Evolutionary conservation across 2,888 invertebrate species (phyloP).

Genomic region (Mesorhabditis sp.): DNA sequence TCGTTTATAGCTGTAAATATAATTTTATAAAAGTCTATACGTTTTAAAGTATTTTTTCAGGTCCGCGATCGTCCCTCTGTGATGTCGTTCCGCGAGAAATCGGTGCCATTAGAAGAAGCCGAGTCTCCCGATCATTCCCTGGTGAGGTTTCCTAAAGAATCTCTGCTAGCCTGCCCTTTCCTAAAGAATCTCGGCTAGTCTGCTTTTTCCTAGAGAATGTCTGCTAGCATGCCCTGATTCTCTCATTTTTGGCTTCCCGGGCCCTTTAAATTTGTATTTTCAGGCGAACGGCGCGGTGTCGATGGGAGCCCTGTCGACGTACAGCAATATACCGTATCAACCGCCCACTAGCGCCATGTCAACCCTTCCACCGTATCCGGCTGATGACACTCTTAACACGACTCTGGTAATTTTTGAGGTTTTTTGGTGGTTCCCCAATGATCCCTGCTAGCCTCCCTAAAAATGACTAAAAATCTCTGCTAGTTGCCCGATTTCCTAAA

Average conservation of each 20-base stretch:
- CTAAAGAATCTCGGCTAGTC: no score
- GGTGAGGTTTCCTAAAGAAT: background rate
- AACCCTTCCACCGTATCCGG: constrained; percentile 11
- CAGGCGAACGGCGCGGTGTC: background rate
- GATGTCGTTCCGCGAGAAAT: constrained; percentile 41
- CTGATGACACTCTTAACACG: constrained; percentile 14
- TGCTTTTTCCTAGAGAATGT: no score
- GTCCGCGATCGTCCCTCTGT: constrained; percentile 38
- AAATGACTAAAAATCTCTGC: no score
- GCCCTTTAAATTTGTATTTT: background rate
- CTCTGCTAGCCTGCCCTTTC: no score
- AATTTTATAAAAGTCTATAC: background rate
- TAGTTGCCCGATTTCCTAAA: no score
- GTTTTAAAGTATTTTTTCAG: constrained; percentile 10
- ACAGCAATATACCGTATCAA: background rate
- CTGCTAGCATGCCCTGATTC: no score
- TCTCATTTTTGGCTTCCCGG: no score
- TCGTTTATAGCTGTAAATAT: background rate
- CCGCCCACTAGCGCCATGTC: constrained; percentile 1
- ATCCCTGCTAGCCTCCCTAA: no score
- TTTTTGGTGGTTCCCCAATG: no score
- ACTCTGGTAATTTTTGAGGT: constrained; percentile 10
- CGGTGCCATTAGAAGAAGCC: constrained; percentile 25
- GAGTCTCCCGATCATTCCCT: background rate
- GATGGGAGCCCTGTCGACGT: background rate